These are phyloP conservation scores for Philopedon plagiatum DNA, from an alignment of 2,888 invertebrate genomes.

Conservation along the genomic window DNA sequence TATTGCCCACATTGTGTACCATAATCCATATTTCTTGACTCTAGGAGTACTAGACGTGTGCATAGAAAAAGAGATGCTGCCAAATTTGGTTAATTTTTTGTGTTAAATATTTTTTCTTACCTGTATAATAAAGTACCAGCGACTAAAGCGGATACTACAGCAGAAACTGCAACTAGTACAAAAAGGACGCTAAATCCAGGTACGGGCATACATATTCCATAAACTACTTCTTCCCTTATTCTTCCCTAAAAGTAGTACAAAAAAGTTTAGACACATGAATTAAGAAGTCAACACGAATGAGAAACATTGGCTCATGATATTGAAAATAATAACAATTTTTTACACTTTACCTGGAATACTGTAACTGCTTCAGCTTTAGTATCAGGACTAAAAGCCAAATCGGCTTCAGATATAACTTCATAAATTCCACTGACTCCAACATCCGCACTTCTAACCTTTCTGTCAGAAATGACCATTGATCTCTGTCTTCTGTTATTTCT, in stretches of 20 bases:
- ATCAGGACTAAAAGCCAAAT: slow-evolving; percentile 90
- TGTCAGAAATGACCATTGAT: slow-evolving; percentile 77
- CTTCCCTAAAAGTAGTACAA: slow-evolving; percentile 73
- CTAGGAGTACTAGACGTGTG: too few species aligned
- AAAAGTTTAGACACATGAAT: too few species aligned
- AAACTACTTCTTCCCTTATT: slow-evolving; percentile 90
- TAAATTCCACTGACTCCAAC: slow-evolving; percentile 92
- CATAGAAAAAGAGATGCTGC: too few species aligned
- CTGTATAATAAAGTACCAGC: slow-evolving; percentile 73
- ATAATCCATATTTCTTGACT: too few species aligned
- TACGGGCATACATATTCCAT: slow-evolving; percentile 92
- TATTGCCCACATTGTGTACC: too few species aligned
- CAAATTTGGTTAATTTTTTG: too few species aligned
- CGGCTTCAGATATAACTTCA: slow-evolving; percentile 91
- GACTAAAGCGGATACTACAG: slow-evolving; percentile 88
- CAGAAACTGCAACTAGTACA: slow-evolving; percentile 88
- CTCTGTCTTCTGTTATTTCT: slow-evolving; percentile 74
- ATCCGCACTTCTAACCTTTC: slow-evolving; percentile 86
- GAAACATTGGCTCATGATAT: neutral
- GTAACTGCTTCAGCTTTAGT: slow-evolving; percentile 85
- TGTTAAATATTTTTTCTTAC: slow-evolving; percentile 66
- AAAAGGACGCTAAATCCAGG: slow-evolving; percentile 91
- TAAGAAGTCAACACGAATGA: too few species aligned
- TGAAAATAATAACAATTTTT: neutral
- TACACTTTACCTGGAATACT: slow-evolving; percentile 76